Conservation (phyloP, 2,888 invertebrate species). For the Encarsia formosa region DNA sequence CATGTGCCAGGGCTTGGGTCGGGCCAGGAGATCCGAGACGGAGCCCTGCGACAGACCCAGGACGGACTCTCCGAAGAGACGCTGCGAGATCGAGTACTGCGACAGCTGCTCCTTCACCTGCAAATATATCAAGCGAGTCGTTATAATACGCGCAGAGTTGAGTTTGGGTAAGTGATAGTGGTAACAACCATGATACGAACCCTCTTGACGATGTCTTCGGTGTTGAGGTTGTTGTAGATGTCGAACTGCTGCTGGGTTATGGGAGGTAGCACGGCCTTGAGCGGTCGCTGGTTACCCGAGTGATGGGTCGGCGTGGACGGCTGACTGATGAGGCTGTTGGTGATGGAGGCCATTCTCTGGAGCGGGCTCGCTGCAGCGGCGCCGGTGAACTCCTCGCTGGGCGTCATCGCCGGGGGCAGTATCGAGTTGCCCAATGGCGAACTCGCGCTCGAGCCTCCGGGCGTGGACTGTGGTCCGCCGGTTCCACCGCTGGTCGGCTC, state of each 20-base stretch:
- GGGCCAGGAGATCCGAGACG: constrained; percentile 92
- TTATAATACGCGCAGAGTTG: no score
- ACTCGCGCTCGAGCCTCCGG: constrained; percentile 72
- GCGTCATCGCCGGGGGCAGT: constrained; percentile 77
- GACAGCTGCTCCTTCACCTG: constrained; percentile 88
- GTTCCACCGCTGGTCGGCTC: constrained; percentile 55
- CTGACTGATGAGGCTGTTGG: constrained; percentile 92
- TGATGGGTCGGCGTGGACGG: constrained; percentile 83
- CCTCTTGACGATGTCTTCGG: constrained; percentile 96
- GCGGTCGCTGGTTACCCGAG: constrained; percentile 77
- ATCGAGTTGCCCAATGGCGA: constrained; percentile 83
- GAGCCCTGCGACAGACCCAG: constrained; percentile 94
- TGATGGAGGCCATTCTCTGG: constrained; percentile 96
- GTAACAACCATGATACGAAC: constrained; percentile 43
- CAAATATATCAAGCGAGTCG: not conserved
- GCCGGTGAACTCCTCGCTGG: constrained; percentile 74
- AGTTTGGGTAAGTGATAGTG: no score
- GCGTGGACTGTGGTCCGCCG: constrained; percentile 59
- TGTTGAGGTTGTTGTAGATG: constrained; percentile 94
- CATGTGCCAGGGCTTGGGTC: constrained; percentile 99
- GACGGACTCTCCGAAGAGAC: constrained; percentile 97
- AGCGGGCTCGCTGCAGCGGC: constrained; percentile 87
- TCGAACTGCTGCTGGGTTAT: constrained; percentile 99
- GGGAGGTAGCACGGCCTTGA: constrained; percentile 94
- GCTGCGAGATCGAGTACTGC: constrained; percentile 95